A percentile compares a stretch with the other conserved stretches of the same genome.
Conservation (phyloP, 2,113 vertebrate genomes). For the Cairina moschata region DNA sequence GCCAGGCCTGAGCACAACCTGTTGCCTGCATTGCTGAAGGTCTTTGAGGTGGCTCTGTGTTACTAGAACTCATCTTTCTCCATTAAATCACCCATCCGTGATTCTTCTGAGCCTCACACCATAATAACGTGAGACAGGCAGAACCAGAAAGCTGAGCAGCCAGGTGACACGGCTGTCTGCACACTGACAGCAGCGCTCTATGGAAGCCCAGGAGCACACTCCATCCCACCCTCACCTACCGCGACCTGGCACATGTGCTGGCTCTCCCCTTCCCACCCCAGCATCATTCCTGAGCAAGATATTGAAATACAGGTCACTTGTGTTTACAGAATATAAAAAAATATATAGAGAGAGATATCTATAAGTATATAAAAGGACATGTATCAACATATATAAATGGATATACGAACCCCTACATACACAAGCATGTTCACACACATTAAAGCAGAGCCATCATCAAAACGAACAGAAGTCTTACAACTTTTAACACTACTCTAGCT, state of each 20-base stretch:
- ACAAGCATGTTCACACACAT: background rate
- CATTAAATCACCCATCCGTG: background rate
- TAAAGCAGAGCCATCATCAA: background rate
- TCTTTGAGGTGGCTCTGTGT: background rate
- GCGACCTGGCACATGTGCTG: background rate
- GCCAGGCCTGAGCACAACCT: background rate
- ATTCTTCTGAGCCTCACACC: background rate
- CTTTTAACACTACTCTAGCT: background rate
- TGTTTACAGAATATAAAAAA: background rate
- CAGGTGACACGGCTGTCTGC: background rate
- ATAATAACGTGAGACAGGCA: fast-evolving
- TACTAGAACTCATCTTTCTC: background rate
- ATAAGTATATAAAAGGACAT: too few species aligned
- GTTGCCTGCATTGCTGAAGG: fast-evolving
- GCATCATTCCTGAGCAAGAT: background rate
- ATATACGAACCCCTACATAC: background rate
- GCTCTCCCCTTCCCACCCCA: background rate
- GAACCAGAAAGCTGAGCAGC: background rate
- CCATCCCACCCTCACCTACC: background rate
- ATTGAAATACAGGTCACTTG: background rate
- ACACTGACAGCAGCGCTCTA: background rate
- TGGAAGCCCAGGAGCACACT: background rate
- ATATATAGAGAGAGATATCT: too few species aligned
- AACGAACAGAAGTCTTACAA: background rate
- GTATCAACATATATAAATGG: fast-evolving